Base-by-base conservation (phyloP, 2,888 invertebrate genomes). In the Sympetrum striolatum region DNA sequence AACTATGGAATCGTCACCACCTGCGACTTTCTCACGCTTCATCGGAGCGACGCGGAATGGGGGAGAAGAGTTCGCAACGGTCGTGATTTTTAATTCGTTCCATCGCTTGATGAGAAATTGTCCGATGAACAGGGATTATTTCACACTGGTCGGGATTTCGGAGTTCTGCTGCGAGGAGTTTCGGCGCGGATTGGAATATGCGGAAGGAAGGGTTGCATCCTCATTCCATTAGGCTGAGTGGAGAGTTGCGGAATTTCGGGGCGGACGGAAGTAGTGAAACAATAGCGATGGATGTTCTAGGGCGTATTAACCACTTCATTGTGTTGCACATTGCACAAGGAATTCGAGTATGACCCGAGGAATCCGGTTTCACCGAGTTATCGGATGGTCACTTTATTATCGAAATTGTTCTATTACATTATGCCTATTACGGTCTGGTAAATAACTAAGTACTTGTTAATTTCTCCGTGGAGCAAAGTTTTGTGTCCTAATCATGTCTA, bases 11-110 rank as follows among this genome's bases (percentile, higher is more conserved):
- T 60, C 58, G 82, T 58, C 86, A 37, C 60, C 86, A 86, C 86
- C 86, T 86, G 86, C 60, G 86, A 37, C 86, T 86, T 86, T 86
- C 86, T 58, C 86, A 86, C 86, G 86, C 58, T 37, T 86, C 86
- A 86, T 37, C 86, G 64, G 60, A 64, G 86, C 8, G 58, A 35
- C 53, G 35, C 58, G 81, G 58, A 48, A 25, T 22, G 8, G 35
- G 25, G 58, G 58, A 58, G 58, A 35, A 58, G 58, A 37, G 58
- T 14, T 35, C 53, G 22, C 10, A 35, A n/a, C 25, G 82, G 82
- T 12, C 37, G 60, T 86, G 86, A 86, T 86, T 86, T 60, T 86
- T 86, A 86, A 86, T 86, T 86, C 86, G 82, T 58, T 82, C 82
- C 82, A 82, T 82, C 53, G 60, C 86, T 60, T 60, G 60, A 39